Evolutionary conservation across 2,888 invertebrate genomes (phyloP), one percentile per base, ranked within the genome.

Genomic region (Stenodema calcarata): DNA sequence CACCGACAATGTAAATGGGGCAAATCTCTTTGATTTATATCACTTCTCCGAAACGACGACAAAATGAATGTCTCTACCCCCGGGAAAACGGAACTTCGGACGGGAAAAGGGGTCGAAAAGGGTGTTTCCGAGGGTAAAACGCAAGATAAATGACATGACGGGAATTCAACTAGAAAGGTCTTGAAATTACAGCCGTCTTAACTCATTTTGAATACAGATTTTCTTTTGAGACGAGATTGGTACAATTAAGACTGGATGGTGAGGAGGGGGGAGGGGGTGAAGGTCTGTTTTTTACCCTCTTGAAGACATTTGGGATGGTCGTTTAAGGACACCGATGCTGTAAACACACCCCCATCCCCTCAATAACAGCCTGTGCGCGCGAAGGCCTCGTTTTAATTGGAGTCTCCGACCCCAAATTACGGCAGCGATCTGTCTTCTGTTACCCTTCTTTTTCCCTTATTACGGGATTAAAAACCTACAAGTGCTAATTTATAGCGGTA

Each of bases 391-490:
- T 87, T 88, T 87, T 88, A 87, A 87, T 88, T 88, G 85, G 70
- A 80, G 84, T 87, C 81, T 75, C 79, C 87, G 83, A 82, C 47
- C 44, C 79, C 44, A 86, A 87, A 88, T 88, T 87, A 87, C 87
- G 70, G 87, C 35, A 42, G 81, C 88, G 86, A 88, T 88, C 87
- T 84, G 88, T 88, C 88, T 88, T 88, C 30, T 35, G 69, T 79
- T 85, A 47, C 47, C 79, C 86, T 42, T 84, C 62, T 62, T 84
- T 84, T 86, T 86, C 87, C 87, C 88, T 87, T 87, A 88, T 87
- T 87, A 87, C 87, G 42, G 88, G 88, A 88, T 88, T 88, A 88
- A 88, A 88, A 88, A 88, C 87, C 88, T 87, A 87, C 87, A 87
- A 88, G 87, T 87, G 88, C 88, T 87, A 88, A 88, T 88, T 88